Evolutionary conservation across 2,888 invertebrate species (phyloP).

Genomic region (Phyto melanocephala): DNA sequence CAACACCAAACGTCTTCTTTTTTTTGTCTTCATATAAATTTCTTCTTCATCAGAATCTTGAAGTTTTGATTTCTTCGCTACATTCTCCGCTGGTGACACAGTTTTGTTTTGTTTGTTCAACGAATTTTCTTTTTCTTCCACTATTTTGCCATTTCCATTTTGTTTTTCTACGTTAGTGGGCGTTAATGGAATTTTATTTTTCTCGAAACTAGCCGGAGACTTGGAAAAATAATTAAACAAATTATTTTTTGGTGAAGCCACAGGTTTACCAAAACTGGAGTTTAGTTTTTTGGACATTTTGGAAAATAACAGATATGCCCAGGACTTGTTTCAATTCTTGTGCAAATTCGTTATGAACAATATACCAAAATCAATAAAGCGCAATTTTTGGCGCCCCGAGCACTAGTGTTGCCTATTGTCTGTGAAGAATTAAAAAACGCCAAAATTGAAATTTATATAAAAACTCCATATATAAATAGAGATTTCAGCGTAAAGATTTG

Average conservation of each 20-base stretch:
- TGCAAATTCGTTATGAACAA: too few relatives aligned
- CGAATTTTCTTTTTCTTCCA: constrained; percentile 57
- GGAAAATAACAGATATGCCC: too few relatives aligned
- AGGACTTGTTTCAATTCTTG: too few relatives aligned
- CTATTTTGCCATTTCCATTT: constrained; percentile 75
- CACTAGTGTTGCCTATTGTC: neutral
- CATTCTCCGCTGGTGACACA: constrained; percentile 42
- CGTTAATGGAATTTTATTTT: constrained; percentile 68
- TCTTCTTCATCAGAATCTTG: constrained; percentile 79
- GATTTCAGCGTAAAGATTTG: too few relatives aligned
- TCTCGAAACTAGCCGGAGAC: constrained; percentile 80
- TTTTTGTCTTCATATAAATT: constrained; percentile 79
- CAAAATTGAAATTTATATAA: too few relatives aligned
- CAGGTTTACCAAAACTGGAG: constrained; percentile 67
- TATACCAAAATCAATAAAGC: constrained; percentile 38
- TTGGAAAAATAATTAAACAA: constrained; percentile 85
- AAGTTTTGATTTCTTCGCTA: constrained; percentile 35
- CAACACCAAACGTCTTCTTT: constrained; percentile 70
- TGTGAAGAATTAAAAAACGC: too few relatives aligned
- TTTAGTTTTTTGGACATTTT: constrained; percentile 75
- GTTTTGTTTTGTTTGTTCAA: neutral
- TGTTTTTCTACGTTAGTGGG: constrained; percentile 66
- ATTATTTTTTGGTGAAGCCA: constrained; percentile 80
- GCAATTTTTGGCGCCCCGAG: constrained; percentile 28
- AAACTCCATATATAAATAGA: too few relatives aligned